These are phyloP conservation scores for Acromyrmex charruanus DNA, from an alignment of 1,140 invertebrate genomes.

Conservation along the genomic window DNA sequence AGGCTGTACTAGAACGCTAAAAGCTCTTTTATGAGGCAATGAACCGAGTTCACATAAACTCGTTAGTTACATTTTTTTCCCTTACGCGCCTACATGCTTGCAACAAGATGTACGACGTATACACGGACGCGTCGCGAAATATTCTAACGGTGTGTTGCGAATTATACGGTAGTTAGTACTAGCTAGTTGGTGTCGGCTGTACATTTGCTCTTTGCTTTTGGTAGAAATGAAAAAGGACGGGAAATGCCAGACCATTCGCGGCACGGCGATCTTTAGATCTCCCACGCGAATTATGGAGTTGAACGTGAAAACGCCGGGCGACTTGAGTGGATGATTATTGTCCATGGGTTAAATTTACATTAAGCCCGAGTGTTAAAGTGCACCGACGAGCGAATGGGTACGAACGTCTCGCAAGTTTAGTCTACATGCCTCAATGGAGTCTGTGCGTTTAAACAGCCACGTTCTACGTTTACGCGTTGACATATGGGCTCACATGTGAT, in stretches of 20 bases:
- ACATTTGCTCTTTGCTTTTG: constrained; percentile 1
- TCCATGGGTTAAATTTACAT: constrained; percentile 48
- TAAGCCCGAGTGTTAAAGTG: not conserved
- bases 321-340: constrained; percentile 17
- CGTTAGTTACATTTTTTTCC: constrained; percentile 3
- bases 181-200: not conserved
- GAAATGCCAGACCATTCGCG: not conserved
- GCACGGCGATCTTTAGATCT: not conserved
- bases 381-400: not conserved
- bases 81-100: not conserved
- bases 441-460: constrained; percentile 24
- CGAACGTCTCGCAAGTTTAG: constrained; percentile 25
- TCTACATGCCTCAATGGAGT: constrained; percentile 9
- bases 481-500: not conserved
- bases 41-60: constrained; percentile 1
- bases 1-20: not conserved
- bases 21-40: constrained; percentile 19
- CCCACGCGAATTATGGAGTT: constrained; percentile 1
- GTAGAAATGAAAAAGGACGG: not conserved
- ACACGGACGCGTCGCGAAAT: constrained; percentile 13
- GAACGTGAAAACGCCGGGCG: constrained; percentile 2
- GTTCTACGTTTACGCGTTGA: constrained; percentile 33
- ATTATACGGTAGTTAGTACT: constrained; percentile 19
- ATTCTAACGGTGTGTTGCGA: constrained; percentile 17
- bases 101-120: not conserved